Evolutionary conservation across 2,797 vertebrate species (phyloP).

Genomic region (Halcyon chelicuti): DNA sequence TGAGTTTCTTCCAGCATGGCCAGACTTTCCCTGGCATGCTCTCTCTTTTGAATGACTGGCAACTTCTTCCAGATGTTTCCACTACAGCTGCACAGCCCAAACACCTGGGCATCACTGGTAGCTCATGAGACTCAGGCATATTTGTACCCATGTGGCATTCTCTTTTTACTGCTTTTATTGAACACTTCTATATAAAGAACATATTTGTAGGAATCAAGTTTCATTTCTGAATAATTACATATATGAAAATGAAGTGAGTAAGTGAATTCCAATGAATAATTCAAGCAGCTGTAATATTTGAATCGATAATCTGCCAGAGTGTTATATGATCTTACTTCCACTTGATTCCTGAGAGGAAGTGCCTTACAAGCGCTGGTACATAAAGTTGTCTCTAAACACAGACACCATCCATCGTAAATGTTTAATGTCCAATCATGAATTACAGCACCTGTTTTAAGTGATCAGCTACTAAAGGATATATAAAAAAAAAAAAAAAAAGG

Average conservation of each 20-base stretch:
- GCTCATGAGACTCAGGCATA: not conserved
- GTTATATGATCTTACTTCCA: conserved; percentile 59
- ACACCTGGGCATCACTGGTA: not conserved
- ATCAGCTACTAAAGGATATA: conserved; percentile 69
- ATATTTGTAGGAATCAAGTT: not conserved
- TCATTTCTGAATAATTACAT: conserved; percentile 36
- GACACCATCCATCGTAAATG: conserved; percentile 53
- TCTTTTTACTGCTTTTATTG: not conserved
- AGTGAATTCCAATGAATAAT: conserved; percentile 26
- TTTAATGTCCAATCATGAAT: conserved; percentile 67
- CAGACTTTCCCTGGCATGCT: not conserved
- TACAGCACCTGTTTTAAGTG: conserved; percentile 73
- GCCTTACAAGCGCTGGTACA: conserved; percentile 51
- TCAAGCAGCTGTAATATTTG: conserved; percentile 45
- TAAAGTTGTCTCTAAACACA: conserved; percentile 72
- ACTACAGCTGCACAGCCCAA: not conserved
- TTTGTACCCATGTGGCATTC: not conserved
- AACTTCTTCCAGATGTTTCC: not conserved
- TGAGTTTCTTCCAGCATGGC: not conserved
- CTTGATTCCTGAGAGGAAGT: conserved; percentile 63
- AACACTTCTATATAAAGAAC: not conserved
- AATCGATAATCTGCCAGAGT: conserved; percentile 46
- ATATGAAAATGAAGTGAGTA: conserved; percentile 35
- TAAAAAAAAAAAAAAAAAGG: not conserved
- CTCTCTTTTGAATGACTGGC: not conserved